Conservation (phyloP, 2,888 invertebrate genomes). For the Lapara coniferarum region DNA sequence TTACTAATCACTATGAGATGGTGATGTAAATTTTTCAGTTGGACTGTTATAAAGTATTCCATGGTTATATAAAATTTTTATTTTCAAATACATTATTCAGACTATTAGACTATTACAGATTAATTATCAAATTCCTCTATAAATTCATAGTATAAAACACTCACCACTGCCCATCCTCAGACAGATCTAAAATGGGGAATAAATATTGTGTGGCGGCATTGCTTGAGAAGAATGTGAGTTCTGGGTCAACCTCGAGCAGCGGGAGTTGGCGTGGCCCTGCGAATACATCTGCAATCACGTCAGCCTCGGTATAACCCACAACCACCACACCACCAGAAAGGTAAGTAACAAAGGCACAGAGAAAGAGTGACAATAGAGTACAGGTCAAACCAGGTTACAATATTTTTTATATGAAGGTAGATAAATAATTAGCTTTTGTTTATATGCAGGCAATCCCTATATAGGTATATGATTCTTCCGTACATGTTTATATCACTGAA, state of each 20-base stretch:
- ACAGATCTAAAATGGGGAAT: slow-evolving; percentile 74
- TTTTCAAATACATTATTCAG: too few relatives aligned
- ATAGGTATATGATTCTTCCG: too few relatives aligned
- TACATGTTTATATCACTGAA: too few relatives aligned
- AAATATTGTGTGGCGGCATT: slow-evolving; percentile 88
- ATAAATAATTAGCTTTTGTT: too few relatives aligned
- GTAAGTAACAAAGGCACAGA: background rate
- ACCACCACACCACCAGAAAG: background rate
- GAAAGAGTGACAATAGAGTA: background rate
- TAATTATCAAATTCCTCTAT: background rate
- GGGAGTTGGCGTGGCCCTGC: slow-evolving; percentile 86
- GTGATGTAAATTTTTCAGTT: too few relatives aligned
- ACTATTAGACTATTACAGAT: too few relatives aligned
- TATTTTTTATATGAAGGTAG: too few relatives aligned
- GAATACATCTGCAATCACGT: slow-evolving; percentile 66
- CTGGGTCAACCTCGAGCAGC: slow-evolving; percentile 85
- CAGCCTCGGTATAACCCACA: slow-evolving; percentile 28
- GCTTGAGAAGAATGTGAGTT: slow-evolving; percentile 86
- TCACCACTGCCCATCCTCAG: slow-evolving; percentile 66
- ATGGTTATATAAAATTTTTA: too few relatives aligned
- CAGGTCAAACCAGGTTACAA: too few relatives aligned
- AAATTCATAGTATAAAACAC: slow-evolving; percentile 36
- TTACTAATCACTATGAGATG: too few relatives aligned
- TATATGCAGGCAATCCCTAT: too few relatives aligned
- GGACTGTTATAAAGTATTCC: too few relatives aligned